Evolutionary conservation across 2,113 vertebrate genomes (phyloP).

Genomic region (Fulmarus glacialis): DNA sequence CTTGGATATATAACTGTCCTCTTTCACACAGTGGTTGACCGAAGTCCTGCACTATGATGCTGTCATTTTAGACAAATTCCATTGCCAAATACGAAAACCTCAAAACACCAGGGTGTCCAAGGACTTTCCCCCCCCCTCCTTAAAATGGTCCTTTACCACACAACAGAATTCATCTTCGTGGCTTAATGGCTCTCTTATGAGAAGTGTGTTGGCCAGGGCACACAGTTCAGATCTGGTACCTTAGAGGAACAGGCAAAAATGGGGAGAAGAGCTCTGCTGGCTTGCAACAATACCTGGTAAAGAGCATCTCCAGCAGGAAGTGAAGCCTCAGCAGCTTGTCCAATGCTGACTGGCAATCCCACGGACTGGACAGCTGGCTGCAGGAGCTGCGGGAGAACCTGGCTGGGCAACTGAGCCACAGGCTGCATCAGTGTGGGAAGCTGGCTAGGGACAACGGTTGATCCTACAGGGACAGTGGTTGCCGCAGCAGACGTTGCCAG

Average conservation of each 20-base stretch:
- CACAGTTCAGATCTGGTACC: neutral
- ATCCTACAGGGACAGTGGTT: conserved; percentile 65
- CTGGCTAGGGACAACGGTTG: conserved; percentile 74
- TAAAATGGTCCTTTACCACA: neutral
- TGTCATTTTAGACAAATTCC: neutral
- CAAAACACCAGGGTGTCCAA: neutral
- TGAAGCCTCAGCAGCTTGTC: conserved; percentile 85
- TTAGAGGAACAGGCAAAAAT: neutral
- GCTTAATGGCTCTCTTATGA: neutral
- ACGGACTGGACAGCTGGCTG: conserved; percentile 81
- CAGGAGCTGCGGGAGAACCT: conserved; percentile 81
- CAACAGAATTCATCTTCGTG: neutral
- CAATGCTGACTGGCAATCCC: conserved; percentile 88
- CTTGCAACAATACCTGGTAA: conserved; percentile 87
- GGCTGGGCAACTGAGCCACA: conserved; percentile 78
- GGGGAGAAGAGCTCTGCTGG: conserved; percentile 54
- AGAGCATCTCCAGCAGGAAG: conserved; percentile 83
- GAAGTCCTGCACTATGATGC: neutral
- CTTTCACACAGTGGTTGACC: neutral
- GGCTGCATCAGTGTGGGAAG: conserved; percentile 78
- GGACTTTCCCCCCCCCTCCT: neutral
- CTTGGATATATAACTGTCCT: neutral
- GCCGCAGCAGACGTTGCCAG: conserved; percentile 73
- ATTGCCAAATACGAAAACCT: neutral
- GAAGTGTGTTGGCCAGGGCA: neutral